Evolutionary conservation across 1,140 invertebrate genomes (phyloP).

Genomic region (Lordiphosa stackelbergi): DNA sequence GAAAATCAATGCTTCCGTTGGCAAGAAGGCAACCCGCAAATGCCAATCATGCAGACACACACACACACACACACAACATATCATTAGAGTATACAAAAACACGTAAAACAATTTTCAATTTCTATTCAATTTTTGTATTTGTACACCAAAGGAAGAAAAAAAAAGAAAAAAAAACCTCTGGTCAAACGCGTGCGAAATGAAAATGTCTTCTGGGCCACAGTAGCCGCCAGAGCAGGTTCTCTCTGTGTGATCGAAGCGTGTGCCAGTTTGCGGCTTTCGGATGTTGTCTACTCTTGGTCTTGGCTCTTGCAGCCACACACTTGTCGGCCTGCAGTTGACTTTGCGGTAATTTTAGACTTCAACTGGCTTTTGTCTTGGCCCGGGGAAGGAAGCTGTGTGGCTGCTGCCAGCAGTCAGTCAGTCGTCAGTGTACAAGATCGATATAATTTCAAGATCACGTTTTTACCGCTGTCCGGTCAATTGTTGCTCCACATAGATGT

Average conservation of each 20-base stretch:
- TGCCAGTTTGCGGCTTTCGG: slow-evolving; percentile 67
- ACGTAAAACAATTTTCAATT: slow-evolving; percentile 73
- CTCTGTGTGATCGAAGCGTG: slow-evolving; percentile 61
- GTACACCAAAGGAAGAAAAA: slow-evolving; percentile 35
- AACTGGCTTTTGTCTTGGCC: slow-evolving; percentile 13
- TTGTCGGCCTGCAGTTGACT: slow-evolving; percentile 50
- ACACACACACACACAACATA: slow-evolving; percentile 21
- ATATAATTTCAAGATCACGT: slow-evolving; percentile 73
- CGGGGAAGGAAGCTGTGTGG: slow-evolving; percentile 39
- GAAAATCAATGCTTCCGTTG: slow-evolving; percentile 68
- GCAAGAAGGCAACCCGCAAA: slow-evolving; percentile 45
- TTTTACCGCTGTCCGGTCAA: slow-evolving; percentile 65
- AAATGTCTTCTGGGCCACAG: slow-evolving; percentile 51
- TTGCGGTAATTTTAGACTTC: slow-evolving; percentile 65
- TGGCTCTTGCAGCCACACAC: slow-evolving; percentile 24
- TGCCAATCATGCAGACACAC: slow-evolving; percentile 54
- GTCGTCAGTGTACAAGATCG: slow-evolving; percentile 49
- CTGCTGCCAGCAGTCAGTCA: slow-evolving; percentile 18
- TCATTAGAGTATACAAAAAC: slow-evolving; percentile 42
- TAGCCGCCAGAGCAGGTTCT: slow-evolving; percentile 21
- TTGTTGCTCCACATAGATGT: slow-evolving; percentile 59
- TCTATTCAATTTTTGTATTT: slow-evolving; percentile 62
- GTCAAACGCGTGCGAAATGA: slow-evolving; percentile 66
- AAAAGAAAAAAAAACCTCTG: slow-evolving; percentile 13
- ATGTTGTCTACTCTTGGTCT: slow-evolving; percentile 42